Percentiles rank a stretch among this genome's conserved stretches.
Conservation (phyloP, 2,797 vertebrate genomes). For the Spinus olivaceus region DNA sequence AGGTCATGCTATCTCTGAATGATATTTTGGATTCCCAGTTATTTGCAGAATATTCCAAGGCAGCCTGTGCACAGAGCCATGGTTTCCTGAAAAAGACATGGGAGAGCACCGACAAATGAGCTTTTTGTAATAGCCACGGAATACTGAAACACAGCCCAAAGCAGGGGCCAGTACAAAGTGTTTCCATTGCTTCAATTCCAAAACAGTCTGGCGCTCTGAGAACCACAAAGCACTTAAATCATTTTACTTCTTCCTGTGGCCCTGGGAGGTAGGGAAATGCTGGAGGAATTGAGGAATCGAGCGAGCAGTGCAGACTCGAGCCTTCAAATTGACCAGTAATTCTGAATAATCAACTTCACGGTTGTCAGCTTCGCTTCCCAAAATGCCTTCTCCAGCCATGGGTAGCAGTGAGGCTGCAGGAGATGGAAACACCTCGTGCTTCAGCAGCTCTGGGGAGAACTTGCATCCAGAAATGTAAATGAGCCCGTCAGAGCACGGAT, state of each 20-base stretch:
- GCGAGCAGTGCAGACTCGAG: neutral
- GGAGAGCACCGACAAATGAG: neutral
- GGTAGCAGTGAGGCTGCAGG: neutral
- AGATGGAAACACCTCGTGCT: neutral
- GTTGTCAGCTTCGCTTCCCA: neutral
- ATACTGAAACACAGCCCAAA: neutral
- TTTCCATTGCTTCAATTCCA: neutral
- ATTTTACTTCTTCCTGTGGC: neutral
- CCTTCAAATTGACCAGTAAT: conserved; percentile 19
- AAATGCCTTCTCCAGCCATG: neutral
- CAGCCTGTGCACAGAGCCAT: neutral
- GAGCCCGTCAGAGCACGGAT: neutral
- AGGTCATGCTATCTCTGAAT: neutral
- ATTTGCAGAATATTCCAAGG: neutral
- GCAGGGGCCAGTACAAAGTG: neutral
- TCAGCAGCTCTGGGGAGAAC: neutral
- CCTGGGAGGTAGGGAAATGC: neutral
- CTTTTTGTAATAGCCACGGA: neutral
- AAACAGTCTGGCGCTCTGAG: neutral
- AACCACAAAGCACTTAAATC: conserved; percentile 14
- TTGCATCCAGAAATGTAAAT: neutral
- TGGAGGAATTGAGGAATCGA: neutral
- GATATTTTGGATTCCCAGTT: neutral
- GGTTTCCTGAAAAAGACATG: neutral
- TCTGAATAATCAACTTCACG: neutral